Evolutionary conservation across 2,797 vertebrate species (phyloP).

Genomic region (Dipus sagitta): DNA sequence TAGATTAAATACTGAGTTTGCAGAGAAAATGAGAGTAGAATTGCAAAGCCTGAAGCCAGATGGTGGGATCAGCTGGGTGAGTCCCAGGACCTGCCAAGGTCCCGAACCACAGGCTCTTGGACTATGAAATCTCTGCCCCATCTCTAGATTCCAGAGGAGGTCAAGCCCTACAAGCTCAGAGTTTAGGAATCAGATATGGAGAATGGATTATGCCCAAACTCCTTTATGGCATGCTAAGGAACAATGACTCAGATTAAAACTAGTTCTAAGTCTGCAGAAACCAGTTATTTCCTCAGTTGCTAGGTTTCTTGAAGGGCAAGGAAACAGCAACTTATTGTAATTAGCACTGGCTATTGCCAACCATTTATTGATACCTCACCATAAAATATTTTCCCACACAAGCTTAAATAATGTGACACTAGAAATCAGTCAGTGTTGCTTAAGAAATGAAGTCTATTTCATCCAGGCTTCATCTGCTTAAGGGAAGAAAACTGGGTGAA

Average conservation of each 20-base stretch:
- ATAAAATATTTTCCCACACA: not conserved
- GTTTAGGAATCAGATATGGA: no score
- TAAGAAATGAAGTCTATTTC: not conserved
- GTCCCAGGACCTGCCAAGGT: not conserved
- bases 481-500: not conserved
- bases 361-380: not conserved
- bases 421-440: not conserved
- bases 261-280: not conserved
- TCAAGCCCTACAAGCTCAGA: not conserved
- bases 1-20: not conserved
- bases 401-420: not conserved
- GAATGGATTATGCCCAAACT: no score
- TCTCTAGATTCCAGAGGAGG: not conserved
- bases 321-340: not conserved
- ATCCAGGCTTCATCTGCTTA: not conserved
- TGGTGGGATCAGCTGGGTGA: rapidly evolving
- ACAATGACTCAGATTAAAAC: not conserved
- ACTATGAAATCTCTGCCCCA: not conserved
- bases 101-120: rapidly evolving
- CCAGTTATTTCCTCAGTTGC: not conserved
- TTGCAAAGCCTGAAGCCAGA: not conserved
- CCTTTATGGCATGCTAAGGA: not conserved
- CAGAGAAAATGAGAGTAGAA: not conserved
- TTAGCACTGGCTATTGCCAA: rapidly evolving
- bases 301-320: not conserved